A percentile compares a stretch with the other conserved stretches of the same genome.
phyloP scores from a whole-genome alignment of 2,113 vertebrate genomes.

The Clarias gariepinus region DNA sequence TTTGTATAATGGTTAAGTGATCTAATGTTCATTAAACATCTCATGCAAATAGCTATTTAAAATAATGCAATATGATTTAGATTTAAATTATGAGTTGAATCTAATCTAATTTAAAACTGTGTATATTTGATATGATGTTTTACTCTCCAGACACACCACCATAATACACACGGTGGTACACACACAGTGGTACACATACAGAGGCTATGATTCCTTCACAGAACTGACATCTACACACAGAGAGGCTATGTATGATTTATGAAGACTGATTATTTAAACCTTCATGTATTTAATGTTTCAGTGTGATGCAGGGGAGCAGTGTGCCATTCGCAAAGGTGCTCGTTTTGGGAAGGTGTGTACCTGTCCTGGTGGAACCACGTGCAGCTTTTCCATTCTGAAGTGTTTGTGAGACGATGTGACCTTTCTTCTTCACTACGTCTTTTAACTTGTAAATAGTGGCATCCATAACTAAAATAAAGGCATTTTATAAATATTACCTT shows the following conservation, averaged over 20 bases:
- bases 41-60: neutral
- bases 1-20: neutral
- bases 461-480: conserved; percentile 36
- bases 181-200: neutral
- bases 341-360: conserved; percentile 77
- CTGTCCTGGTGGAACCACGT: conserved; percentile 73
- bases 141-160: neutral
- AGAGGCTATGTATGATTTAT: neutral
- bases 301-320: conserved; percentile 74
- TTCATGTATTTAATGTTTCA: conserved; percentile 49
- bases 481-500: conserved; percentile 46
- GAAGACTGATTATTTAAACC: neutral
- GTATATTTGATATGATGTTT: neutral
- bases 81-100: too few species aligned
- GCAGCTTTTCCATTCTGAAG: conserved; percentile 73
- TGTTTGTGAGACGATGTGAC: conserved; percentile 52
- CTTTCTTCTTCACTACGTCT: neutral
- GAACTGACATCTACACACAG: neutral
- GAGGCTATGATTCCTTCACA: neutral
- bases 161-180: too few species aligned
- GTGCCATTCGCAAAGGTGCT: conserved; percentile 74
- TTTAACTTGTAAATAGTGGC: conserved; percentile 31
- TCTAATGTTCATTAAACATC: neutral
- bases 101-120: too few species aligned
- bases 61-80: neutral